Evolutionary conservation across 2,797 vertebrate species (phyloP), one percentile per base, ranked within the genome.

Genomic region (Decapterus maruadsi): DNA sequence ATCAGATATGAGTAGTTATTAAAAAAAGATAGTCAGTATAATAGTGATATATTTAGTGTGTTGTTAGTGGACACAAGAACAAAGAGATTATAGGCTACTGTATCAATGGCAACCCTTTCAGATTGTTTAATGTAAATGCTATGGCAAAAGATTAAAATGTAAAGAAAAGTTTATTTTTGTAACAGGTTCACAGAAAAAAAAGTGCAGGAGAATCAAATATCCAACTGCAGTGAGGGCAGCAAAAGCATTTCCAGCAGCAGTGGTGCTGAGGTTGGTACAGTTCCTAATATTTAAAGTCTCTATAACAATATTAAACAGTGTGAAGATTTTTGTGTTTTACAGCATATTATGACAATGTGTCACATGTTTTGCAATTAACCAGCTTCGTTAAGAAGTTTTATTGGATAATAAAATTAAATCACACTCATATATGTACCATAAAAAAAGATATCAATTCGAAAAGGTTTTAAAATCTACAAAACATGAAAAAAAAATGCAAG

Each of bases 391-490:
- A 38, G 2, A 71, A 22, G 40, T 50, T 81, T 66, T 26, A 48
- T 43, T 51, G 22, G 70, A 60, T 42, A 1, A 4, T 45, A 45
- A 68, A 75, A 38, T 60, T 8, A 40, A 67, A 43, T 17, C 38
- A 19, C 22, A 57, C 1, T 17, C 7, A 77, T 42, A 77, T 42
- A 9, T 59, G 11, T 46, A 64, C n/a, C 9, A 60, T 83, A 36
- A 77, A 84, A 87, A 70, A 70, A 60, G 13, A 34, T 50, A 34
- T 46, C 38, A 0, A 26, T 66, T 81, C 69, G 7, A 83, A 87
- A 76, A 31, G 0, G 13, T 76, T 76, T 77, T 51, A 68, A 86
- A 87, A 83, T 75, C 19, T 65, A 80, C 12, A 83, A 77, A 80
- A 75, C 4, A 59, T 20, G 3, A 60, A 76, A 68, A 53, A 20